phyloP scores from a whole-genome alignment of 2,797 vertebrate species.

The Crenuchus spilurus region DNA sequence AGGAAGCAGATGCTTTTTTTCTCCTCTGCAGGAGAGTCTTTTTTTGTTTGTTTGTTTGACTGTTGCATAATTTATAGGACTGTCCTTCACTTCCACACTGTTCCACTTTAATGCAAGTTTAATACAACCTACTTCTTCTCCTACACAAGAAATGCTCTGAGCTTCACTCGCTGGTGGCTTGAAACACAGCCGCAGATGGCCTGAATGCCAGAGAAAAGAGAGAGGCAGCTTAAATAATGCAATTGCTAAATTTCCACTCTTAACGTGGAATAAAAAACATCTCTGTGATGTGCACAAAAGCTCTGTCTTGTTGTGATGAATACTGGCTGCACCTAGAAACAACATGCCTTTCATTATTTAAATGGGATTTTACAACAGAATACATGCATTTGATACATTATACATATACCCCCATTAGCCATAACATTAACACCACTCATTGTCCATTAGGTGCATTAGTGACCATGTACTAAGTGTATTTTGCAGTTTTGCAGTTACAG shows the following conservation, averaged over 20 bases:
- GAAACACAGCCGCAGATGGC: slow-evolving; percentile 36
- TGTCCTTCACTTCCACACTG: slow-evolving; percentile 77
- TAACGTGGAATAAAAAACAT: not conserved
- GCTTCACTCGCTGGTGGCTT: slow-evolving; percentile 21
- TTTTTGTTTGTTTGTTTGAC: slow-evolving; percentile 55
- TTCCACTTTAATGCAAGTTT: slow-evolving; percentile 74
- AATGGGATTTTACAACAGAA: not conserved
- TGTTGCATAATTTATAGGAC: slow-evolving; percentile 77
- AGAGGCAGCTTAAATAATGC: slow-evolving; percentile 11
- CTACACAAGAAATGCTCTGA: slow-evolving; percentile 26
- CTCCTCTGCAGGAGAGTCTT: slow-evolving; percentile 66
- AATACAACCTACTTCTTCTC: slow-evolving; percentile 48
- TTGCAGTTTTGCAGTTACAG: too few species aligned
- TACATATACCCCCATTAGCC: too few species aligned
- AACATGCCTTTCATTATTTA: not conserved
- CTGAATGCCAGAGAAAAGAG: slow-evolving; percentile 24
- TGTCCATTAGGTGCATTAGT: too few species aligned
- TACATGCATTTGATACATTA: not conserved
- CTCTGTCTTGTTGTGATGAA: not conserved
- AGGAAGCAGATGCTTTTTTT: slow-evolving; percentile 61
- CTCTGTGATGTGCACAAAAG: not conserved
- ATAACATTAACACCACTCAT: too few species aligned
- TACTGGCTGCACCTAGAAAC: not conserved
- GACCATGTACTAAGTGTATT: too few species aligned
- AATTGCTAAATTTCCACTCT: slow-evolving; percentile 13